These are phyloP conservation scores for Pseudococcus jackbeardsleyi DNA, from an alignment of 2,888 invertebrate species.

Conservation along the genomic window DNA sequence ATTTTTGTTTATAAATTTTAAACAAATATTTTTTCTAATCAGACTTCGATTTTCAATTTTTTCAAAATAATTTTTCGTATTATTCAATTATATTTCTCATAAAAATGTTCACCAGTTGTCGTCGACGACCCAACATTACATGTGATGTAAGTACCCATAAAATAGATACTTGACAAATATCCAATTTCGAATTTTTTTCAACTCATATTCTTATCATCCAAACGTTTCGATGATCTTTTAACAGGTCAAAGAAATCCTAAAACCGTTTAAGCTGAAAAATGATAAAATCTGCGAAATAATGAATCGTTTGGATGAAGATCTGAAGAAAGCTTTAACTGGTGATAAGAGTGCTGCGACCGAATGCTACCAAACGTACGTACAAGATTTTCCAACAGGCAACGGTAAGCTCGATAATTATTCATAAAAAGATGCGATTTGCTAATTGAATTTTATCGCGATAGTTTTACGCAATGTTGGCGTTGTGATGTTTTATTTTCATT, in stretches of 20 bases:
- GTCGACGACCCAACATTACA: conserved; percentile 17
- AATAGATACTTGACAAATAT: too few relatives aligned
- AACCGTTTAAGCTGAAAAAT: conserved; percentile 70
- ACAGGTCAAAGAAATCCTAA: conserved; percentile 14
- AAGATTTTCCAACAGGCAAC: conserved; percentile 93
- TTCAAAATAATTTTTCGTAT: background rate
- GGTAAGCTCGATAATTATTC: conserved; percentile 22
- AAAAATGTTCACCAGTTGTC: background rate
- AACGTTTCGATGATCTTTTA: background rate
- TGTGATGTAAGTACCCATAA: background rate
- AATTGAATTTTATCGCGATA: background rate
- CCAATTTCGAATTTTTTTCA: too few relatives aligned
- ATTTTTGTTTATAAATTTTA: too few relatives aligned
- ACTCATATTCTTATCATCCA: too few relatives aligned
- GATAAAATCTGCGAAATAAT: conserved; percentile 84
- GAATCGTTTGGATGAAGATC: conserved; percentile 80
- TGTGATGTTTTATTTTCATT: background rate
- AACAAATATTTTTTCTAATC: too few relatives aligned
- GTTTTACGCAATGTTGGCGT: background rate
- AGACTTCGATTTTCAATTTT: too few relatives aligned
- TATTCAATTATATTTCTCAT: background rate
- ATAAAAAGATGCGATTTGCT: background rate
- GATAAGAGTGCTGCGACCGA: conserved; percentile 84
- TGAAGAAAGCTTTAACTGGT: conserved; percentile 84
- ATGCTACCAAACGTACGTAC: conserved; percentile 95